These are phyloP conservation scores for Hemiprocne comata DNA, from an alignment of 2,113 vertebrate genomes.

Conservation along the genomic window DNA sequence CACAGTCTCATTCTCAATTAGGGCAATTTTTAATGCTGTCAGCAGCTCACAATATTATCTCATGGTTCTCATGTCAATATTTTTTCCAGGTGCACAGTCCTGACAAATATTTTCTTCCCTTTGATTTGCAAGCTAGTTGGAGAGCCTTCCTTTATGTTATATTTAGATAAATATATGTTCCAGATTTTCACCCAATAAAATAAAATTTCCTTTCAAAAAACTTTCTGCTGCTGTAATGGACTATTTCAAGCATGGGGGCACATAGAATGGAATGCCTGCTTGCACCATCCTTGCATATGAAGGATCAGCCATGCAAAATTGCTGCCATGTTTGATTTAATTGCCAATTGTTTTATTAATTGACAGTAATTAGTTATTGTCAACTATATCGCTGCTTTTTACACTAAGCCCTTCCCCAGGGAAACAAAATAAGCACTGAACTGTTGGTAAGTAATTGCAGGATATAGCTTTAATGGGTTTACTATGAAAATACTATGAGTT, in stretches of 20 bases:
- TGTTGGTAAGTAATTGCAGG: background rate
- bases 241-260: background rate
- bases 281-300: background rate
- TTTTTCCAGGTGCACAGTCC: background rate
- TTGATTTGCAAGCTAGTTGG: background rate
- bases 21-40: slow-evolving; percentile 54
- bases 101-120: background rate
- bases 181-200: background rate
- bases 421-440: background rate
- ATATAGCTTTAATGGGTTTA: too few species aligned
- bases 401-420: background rate
- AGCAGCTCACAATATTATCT: slow-evolving; percentile 42
- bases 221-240: background rate
- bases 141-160: background rate
- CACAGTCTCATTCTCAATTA: slow-evolving; percentile 51
- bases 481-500: too few species aligned
- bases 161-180: background rate
- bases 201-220: background rate
- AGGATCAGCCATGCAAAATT: background rate
- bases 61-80: slow-evolving; percentile 1
- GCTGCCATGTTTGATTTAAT: background rate
- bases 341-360: slow-evolving; percentile 6
- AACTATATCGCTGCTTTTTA: background rate
- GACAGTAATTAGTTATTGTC: background rate
- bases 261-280: background rate